Base-by-base conservation (phyloP, 2,113 vertebrate genomes). In the Taxidea taxus region DNA sequence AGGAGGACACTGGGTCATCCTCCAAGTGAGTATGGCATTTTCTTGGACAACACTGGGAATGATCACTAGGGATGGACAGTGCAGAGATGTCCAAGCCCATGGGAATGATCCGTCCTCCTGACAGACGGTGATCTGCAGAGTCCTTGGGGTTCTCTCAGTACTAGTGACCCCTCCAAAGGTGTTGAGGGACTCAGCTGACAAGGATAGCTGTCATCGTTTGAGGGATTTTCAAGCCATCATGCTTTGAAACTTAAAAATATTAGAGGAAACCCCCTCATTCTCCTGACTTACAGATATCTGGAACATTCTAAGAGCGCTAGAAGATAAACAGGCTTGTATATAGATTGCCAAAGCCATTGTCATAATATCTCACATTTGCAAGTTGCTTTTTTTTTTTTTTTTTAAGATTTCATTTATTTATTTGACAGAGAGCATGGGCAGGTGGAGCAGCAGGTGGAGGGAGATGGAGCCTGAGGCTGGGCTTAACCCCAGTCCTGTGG, bases 1-100 rank as follows among this genome's bases (percentile, higher is more conserved):
- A 86, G 94, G 68, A 47, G 99, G 99, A 85, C 99, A 99, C 77
- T 99, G 99, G 98, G 98, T 99, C 95, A 98, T 99, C 96, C 98
- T 99, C 83, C 99, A 99, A 98, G 99, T 98, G 96, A 90, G 93
- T 97, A 25, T 89, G 49, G 44, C 62, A 15, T 7, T 34, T 60
- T 92, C 64, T 0, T 51, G 87, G 82, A 6, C 23, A 31, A 29
- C 4, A 27, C 3, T 1, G 23, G 34, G 25, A 18, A 3, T 18
- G n/a, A 47, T 23, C 87, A 20, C 8, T 29, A n/a, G 34, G 80
- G 47, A 4, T 34, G 3, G 82, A 42, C 37, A 1, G 23, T 10
- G 11, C n/a, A 21, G 64, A 87, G 66, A 0, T 31, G 3, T 0
- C 51, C 75, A 2, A 11, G 54, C 78, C 49, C 21, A 2, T 0